Evolutionary conservation across 2,888 invertebrate genomes (phyloP).

Genomic region (Adelphocoris suturalis): DNA sequence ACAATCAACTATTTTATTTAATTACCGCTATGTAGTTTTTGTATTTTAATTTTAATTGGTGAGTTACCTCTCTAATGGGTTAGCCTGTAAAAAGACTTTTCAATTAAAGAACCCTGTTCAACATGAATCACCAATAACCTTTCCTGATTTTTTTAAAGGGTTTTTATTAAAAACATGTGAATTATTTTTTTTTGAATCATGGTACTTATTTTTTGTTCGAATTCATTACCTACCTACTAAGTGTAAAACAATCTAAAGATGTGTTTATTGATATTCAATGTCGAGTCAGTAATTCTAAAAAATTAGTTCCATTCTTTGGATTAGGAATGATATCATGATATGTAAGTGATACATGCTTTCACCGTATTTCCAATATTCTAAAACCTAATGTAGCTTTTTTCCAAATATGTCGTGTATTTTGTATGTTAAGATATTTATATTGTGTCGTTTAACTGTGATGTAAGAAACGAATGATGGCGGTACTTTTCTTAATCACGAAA

Average conservation of each 20-base stretch:
- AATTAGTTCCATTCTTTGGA: background rate
- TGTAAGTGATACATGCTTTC: background rate
- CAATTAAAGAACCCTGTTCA: too few relatives aligned
- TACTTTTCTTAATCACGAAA: background rate
- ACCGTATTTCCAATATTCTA: background rate
- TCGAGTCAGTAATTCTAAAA: conserved; percentile 8
- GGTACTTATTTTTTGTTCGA: too few relatives aligned
- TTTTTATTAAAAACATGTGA: too few relatives aligned
- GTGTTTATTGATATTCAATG: background rate
- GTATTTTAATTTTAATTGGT: too few relatives aligned
- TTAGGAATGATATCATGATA: background rate
- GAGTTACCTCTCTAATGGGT: too few relatives aligned
- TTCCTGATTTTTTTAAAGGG: too few relatives aligned
- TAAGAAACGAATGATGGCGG: background rate
- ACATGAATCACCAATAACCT: too few relatives aligned
- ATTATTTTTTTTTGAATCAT: too few relatives aligned
- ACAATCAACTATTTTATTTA: too few relatives aligned
- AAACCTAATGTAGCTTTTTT: background rate
- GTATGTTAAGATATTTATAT: conserved; percentile 17
- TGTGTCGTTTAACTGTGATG: conserved; percentile 50
- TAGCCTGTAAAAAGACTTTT: too few relatives aligned
- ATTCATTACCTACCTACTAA: too few relatives aligned
- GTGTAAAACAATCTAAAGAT: background rate
- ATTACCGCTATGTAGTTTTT: too few relatives aligned
- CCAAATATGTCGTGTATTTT: background rate